Conservation (phyloP, 2,797 vertebrate species). For the Ara ararauna region DNA sequence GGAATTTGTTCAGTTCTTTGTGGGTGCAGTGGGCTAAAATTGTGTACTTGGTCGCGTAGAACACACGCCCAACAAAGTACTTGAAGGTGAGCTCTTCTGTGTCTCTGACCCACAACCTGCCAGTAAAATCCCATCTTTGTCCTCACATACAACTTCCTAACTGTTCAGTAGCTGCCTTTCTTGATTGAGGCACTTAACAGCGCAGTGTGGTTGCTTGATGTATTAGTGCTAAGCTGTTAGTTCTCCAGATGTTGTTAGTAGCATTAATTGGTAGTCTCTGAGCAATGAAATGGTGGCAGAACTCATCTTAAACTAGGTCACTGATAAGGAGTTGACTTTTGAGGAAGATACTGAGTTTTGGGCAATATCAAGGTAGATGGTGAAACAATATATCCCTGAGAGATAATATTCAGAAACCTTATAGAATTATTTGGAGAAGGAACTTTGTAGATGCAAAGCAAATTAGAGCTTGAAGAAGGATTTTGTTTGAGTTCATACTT, state of each 20-base stretch:
- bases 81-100: background rate
- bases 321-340: background rate
- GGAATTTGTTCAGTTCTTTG: background rate
- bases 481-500: background rate
- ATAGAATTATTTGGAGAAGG: background rate
- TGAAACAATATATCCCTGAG: background rate
- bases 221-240: background rate
- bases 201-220: background rate
- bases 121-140: constrained; percentile 48
- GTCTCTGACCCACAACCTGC: background rate
- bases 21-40: background rate
- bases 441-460: background rate
- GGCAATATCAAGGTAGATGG: background rate
- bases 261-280: background rate
- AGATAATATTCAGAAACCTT: background rate
- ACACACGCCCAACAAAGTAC: background rate
- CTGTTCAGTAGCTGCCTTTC: background rate
- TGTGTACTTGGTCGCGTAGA: background rate
- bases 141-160: background rate
- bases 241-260: background rate
- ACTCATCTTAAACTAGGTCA: background rate
- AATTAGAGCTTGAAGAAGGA: background rate
- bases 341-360: background rate
- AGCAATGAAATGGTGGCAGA: background rate
- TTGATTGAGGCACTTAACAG: background rate